These are phyloP conservation scores for Uromys caudimaculatus DNA, from an alignment of 2,797 vertebrate genomes.

Conservation along the genomic window DNA sequence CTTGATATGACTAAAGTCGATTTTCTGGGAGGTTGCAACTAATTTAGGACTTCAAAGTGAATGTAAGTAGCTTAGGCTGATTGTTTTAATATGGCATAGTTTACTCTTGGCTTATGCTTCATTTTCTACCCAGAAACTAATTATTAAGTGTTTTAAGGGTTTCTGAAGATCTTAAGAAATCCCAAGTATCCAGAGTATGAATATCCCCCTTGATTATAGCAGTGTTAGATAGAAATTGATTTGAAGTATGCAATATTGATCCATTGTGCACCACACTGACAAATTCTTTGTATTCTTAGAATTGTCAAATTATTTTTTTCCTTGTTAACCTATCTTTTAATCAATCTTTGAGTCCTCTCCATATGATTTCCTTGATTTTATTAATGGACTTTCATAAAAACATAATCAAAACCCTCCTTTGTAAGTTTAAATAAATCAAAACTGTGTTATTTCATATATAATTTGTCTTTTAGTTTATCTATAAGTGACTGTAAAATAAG, in stretches of 20 bases:
- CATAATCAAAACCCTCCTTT: slow-evolving; percentile 63
- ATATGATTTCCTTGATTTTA: slow-evolving; percentile 57
- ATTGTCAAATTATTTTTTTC: slow-evolving; percentile 72
- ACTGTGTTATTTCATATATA: neutral
- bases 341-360: slow-evolving; percentile 62
- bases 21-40: slow-evolving; percentile 72
- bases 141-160: slow-evolving; percentile 53
- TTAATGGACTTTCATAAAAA: slow-evolving; percentile 61
- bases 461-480: slow-evolving; percentile 22
- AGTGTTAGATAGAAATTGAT: slow-evolving; percentile 47
- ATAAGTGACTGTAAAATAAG: slow-evolving; percentile 28
- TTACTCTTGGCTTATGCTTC: slow-evolving; percentile 67
- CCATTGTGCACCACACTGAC: neutral
- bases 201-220: slow-evolving; percentile 13
- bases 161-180: slow-evolving; percentile 49
- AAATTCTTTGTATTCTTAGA: slow-evolving; percentile 69
- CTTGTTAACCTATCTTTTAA: slow-evolving; percentile 73
- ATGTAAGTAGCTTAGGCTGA: slow-evolving; percentile 69
- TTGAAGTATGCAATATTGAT: neutral
- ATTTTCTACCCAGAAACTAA: slow-evolving; percentile 66
- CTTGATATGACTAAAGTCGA: slow-evolving; percentile 62
- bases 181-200: slow-evolving; percentile 49
- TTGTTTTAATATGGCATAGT: slow-evolving; percentile 54
- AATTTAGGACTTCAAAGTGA: slow-evolving; percentile 71
- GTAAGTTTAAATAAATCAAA: slow-evolving; percentile 60